Percentiles rank a stretch among this genome's conserved stretches.
Evolutionary conservation across 2,888 invertebrate genomes (phyloP).

Genomic region (Tortricodes alternella): DNA sequence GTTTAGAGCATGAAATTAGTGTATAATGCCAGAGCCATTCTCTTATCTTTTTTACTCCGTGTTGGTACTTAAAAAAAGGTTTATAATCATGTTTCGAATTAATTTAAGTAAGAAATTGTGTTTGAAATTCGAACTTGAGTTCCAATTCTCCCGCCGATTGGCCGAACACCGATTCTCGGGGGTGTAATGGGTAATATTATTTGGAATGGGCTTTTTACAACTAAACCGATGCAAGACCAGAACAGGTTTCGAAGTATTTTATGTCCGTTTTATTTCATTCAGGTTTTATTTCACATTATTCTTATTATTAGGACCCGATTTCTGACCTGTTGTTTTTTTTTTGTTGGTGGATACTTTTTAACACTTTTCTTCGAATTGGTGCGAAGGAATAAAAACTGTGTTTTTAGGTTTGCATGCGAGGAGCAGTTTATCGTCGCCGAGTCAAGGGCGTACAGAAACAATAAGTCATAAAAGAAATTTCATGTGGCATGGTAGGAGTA

Average conservation of each 20-base stretch:
- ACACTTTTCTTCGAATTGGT: constrained; percentile 32
- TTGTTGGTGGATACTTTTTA: constrained; percentile 36
- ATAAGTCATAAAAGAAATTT: constrained; percentile 75
- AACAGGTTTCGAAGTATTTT: constrained; percentile 74
- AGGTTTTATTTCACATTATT: constrained; percentile 70
- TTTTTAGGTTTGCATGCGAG: constrained; percentile 17
- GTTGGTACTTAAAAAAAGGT: neutral
- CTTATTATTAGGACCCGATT: constrained; percentile 72
- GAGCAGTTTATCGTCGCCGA: constrained; percentile 48
- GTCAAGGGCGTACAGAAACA: constrained; percentile 66
- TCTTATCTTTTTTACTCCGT: neutral
- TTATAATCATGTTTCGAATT: no score
- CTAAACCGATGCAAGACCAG: constrained; percentile 72
- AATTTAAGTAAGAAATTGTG: neutral
- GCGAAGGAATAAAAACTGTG: constrained; percentile 15
- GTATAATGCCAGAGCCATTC: neutral
- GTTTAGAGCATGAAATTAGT: neutral
- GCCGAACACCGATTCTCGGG: constrained; percentile 73
- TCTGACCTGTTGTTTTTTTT: constrained; percentile 46
- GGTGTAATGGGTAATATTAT: constrained; percentile 80
- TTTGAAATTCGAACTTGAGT: constrained; percentile 73
- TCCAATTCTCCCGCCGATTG: constrained; percentile 71
- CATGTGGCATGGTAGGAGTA: constrained; percentile 64
- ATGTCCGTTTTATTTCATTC: constrained; percentile 71
- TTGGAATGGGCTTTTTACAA: constrained; percentile 79